These are phyloP conservation scores for Nycteola revayana DNA, from an alignment of 2,888 invertebrate species.

Conservation along the genomic window DNA sequence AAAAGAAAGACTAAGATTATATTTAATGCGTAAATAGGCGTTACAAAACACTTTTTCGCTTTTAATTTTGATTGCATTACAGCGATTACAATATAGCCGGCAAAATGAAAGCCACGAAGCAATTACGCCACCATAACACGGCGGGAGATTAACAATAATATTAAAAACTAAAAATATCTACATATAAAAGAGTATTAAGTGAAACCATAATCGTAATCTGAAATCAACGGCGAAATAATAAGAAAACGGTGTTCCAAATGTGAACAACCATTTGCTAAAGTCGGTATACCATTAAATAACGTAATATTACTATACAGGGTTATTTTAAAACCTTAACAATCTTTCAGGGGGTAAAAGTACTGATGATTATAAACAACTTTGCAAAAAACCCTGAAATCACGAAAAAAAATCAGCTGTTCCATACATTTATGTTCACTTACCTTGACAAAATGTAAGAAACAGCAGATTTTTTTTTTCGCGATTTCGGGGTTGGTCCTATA, in stretches of 20 bases:
- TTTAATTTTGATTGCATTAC: constrained; percentile 21
- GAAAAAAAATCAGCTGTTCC: too few relatives aligned
- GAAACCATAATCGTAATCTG: constrained; percentile 23
- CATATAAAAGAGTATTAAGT: constrained; percentile 8
- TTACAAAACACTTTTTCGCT: constrained; percentile 20
- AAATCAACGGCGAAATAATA: constrained; percentile 29
- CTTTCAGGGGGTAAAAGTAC: too few relatives aligned
- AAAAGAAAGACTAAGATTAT: constrained; percentile 11
- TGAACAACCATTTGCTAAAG: too few relatives aligned
- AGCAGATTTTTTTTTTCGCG: too few relatives aligned
- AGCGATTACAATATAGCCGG: constrained; percentile 17
- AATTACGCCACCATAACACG: constrained; percentile 11
- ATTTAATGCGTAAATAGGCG: constrained; percentile 15
- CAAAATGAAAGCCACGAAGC: constrained; percentile 22
- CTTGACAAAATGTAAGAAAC: too few relatives aligned
- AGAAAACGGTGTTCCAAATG: constrained; percentile 22
- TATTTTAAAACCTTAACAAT: not conserved
- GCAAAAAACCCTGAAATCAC: too few relatives aligned
- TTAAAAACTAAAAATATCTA: constrained; percentile 10
- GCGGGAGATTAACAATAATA: constrained; percentile 13
- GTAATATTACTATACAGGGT: too few relatives aligned
- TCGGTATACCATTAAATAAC: too few relatives aligned
- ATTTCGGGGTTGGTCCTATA: too few relatives aligned
- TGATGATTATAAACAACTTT: too few relatives aligned
- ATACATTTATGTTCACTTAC: too few relatives aligned